phyloP scores from a whole-genome alignment of 92 coral and sea anemone genomes.

The Diadumene lineata region DNA sequence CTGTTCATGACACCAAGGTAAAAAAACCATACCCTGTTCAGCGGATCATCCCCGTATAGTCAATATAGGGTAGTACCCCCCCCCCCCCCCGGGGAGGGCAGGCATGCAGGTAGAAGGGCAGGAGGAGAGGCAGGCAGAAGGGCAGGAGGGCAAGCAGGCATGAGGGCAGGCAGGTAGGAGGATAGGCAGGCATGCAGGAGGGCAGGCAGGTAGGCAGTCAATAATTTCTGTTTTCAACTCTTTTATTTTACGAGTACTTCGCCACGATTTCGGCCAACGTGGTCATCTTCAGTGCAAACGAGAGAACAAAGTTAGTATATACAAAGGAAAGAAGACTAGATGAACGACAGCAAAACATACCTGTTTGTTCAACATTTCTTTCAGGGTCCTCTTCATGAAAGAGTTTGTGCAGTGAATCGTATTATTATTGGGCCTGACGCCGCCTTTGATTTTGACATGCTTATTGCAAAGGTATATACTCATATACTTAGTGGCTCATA shows the following conservation, averaged over 20 bases:
- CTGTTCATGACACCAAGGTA: too few relatives aligned
- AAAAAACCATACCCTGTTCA: too few relatives aligned
- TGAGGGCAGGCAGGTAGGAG: too few relatives aligned
- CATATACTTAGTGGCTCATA: background rate
- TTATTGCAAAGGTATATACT: slow-evolving; percentile 51
- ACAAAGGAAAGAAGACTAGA: background rate
- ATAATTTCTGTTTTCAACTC: too few relatives aligned
- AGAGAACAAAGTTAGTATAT: background rate
- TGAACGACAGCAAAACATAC: background rate
- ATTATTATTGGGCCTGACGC: slow-evolving; percentile 58
- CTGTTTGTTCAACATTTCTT: background rate
- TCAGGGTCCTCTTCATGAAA: slow-evolving; percentile 64
- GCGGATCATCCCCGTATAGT: too few relatives aligned
- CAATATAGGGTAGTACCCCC: too few relatives aligned
- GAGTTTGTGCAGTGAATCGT: slow-evolving; percentile 46
- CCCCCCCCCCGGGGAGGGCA: too few relatives aligned
- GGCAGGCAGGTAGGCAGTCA: too few relatives aligned
- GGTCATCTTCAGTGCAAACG: background rate
- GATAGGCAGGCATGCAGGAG: too few relatives aligned
- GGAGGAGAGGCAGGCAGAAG: too few relatives aligned
- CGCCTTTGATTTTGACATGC: slow-evolving; percentile 66
- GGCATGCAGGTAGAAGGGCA: too few relatives aligned
- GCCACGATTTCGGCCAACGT: background rate
- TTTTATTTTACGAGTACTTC: background rate
- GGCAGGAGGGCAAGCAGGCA: too few relatives aligned